Evolutionary conservation across 2,888 invertebrate species (phyloP), one percentile per base, ranked within the genome.

Genomic region (Allophyes oxyacanthae): DNA sequence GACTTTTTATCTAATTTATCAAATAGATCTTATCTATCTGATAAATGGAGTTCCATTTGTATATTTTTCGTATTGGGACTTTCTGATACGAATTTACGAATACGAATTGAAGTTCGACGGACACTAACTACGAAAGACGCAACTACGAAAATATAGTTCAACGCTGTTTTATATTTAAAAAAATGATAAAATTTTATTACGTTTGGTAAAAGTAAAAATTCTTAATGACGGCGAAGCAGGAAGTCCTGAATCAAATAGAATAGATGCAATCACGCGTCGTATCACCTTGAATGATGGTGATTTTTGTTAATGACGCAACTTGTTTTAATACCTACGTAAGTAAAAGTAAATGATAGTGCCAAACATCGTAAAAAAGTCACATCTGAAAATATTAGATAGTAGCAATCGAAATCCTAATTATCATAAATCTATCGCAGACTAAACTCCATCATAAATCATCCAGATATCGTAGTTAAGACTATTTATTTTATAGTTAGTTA

Each of bases 341-440:
- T 57, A 57, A 64, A 49, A 56, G 40, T 33, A 32, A 48, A 44
- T 28, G 7, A 30, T 30, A 11, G n/a, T 45, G 20, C 20, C 4
- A 3, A 36, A 1, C 13, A 14, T 49, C 40, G 36, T 45, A 42
- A 63, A 63, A 50, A 45, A 32, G n/a, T 37, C 28, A 50, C 11
- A 33, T 14, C 44, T 28, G 32, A 48, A 54, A 25, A 45, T 48
- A 33, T 49, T 49, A 13, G 45, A 54, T 67, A 44, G 37, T 26
- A 10, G 50, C 36, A 40, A 45, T 58, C 20, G 33, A 68, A 30
- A 13, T 42, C 45, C 32, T 32, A 44, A 33, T n/a, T n/a, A n/a
- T 45, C 42, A 57, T 54, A 60, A 69, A 68, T 60, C 33, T 34
- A 34, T 55, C 13, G 36, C 6, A 42, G 49, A 55, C 49, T 50